Percentiles rank a stretch among this genome's conserved stretches.
phyloP scores from a whole-genome alignment of 2,113 vertebrate species.

The Dascyllus trimaculatus region DNA sequence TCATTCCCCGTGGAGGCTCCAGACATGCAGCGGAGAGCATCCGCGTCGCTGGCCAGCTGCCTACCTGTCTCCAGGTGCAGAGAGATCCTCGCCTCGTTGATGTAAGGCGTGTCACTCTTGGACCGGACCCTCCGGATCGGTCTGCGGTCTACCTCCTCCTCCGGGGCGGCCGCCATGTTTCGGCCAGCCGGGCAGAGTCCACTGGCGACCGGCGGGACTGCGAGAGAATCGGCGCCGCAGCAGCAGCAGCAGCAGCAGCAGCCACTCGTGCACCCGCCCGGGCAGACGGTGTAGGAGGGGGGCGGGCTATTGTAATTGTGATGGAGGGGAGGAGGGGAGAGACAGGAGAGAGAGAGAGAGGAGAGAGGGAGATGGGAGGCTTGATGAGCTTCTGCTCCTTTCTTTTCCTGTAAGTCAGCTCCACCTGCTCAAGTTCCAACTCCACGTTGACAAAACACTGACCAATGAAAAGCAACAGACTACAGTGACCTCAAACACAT shows the following conservation, averaged over 20 bases:
- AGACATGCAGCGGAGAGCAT: slow-evolving; percentile 22
- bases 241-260: slow-evolving; percentile 55
- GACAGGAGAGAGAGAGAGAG: accelerated
- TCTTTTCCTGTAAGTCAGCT: slow-evolving; percentile 25
- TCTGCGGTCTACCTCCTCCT: slow-evolving; percentile 93
- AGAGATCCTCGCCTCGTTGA: slow-evolving; percentile 95
- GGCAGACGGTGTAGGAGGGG: slow-evolving; percentile 67
- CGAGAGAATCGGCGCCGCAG: slow-evolving; percentile 73
- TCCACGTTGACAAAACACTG: not conserved
- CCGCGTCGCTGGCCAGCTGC: slow-evolving; percentile 19
- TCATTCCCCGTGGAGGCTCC: slow-evolving; percentile 21
- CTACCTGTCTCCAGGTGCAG: slow-evolving; percentile 96
- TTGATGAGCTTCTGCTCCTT: slow-evolving; percentile 25
- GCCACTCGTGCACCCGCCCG: slow-evolving; percentile 64
- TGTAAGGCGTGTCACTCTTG: slow-evolving; percentile 98
- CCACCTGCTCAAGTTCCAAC: slow-evolving; percentile 37
- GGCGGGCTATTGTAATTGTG: slow-evolving; percentile 50
- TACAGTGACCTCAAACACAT: not conserved
- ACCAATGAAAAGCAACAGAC: slow-evolving; percentile 24
- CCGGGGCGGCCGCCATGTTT: slow-evolving; percentile 93
- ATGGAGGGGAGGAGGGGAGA: not conserved
- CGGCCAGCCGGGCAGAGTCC: slow-evolving; percentile 85
- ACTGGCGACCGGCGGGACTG: slow-evolving; percentile 89
- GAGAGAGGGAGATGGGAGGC: slow-evolving; percentile 1
- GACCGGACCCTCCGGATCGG: slow-evolving; percentile 96